Evolutionary conservation across 2,113 vertebrate genomes (phyloP), one percentile per base, ranked within the genome.

Genomic region (Semnornis frantzii): DNA sequence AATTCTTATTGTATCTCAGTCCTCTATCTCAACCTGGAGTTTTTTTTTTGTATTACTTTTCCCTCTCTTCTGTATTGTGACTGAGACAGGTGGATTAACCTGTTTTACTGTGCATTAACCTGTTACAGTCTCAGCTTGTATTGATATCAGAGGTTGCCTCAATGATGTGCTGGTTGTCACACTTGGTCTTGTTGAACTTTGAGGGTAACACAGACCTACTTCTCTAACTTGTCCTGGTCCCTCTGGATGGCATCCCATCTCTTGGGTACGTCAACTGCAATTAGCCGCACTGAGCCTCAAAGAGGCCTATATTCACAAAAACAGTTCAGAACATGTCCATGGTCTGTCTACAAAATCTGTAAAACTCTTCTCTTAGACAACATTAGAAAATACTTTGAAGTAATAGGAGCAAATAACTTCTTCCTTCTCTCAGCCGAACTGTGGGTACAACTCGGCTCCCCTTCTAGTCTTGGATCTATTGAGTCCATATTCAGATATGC

Each of bases 381-480:
- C 6, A 23, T 55, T 15, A 52, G 15, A 58, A 24, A 2, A 34
- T 23, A 59, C 82, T 46, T 17, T 39, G 65, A 80, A 84, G 3
- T 24, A 66, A 60, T 15, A 71, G 3, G 4, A 57, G 4, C 0
- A 1, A 64, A 82, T 31, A 31, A 1, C 12, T 65, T 28, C 13
- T 25, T 46, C 37, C 13, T 69, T 79, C 72, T 52, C 37, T 58
- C 65, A 58, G 64, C 20, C 70, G 15, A 6, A 73, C 2, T 82
- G 34, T 1, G 2, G 23, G 27, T 64, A 34, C 50, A 85, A 58
- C 18, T 81, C 31, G 75, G 19, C 8, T 68, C 4, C 8, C 74
- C 3, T 71, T 79, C 71, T 82, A 42, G 72, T 34, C 34, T 80
- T 19, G 42, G 15, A 8, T 63, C 6, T 85, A 4, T 5, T 63